Evolutionary conservation across 2,888 invertebrate species (phyloP).

Genomic region (Drosophila yooni): DNA sequence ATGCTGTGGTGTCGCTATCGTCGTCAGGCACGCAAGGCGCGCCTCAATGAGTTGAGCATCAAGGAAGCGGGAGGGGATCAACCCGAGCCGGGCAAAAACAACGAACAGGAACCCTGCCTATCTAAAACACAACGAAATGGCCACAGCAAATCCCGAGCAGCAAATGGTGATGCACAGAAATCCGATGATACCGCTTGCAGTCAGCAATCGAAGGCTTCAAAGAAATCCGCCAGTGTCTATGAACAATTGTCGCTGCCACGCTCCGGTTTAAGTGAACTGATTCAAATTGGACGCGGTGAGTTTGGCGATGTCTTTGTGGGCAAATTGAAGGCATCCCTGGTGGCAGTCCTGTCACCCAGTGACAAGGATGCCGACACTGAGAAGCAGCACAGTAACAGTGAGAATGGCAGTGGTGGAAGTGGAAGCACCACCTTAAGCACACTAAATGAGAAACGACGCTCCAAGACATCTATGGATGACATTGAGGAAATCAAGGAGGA

Average conservation of each 20-base stretch:
- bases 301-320: conserved; percentile 96
- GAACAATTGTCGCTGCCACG: conserved; percentile 92
- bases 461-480: conserved; percentile 85
- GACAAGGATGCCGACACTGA: conserved; percentile 80
- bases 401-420: conserved; percentile 72
- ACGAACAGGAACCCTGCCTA: conserved; percentile 84
- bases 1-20: conserved; percentile 96
- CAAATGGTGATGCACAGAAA: conserved; percentile 86
- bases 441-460: conserved; percentile 83
- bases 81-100: conserved; percentile 64
- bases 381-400: conserved; percentile 79
- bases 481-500: conserved; percentile 85
- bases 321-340: conserved; percentile 85
- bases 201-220: conserved; percentile 87
- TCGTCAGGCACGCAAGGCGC: conserved; percentile 86
- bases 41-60: conserved; percentile 86
- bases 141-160: conserved; percentile 82
- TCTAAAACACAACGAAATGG: conserved; percentile 82
- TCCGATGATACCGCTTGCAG: conserved; percentile 89
- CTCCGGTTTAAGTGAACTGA: conserved; percentile 89
- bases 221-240: conserved; percentile 87
- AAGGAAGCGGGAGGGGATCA: conserved; percentile 86
- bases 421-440: conserved; percentile 73
- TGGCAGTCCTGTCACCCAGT: conserved; percentile 21
- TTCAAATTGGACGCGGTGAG: conserved; percentile 92